Evolutionary conservation across 2,797 vertebrate genomes (phyloP), one percentile per base, ranked within the genome.

Genomic region (Cyprinodon diabolis): DNA sequence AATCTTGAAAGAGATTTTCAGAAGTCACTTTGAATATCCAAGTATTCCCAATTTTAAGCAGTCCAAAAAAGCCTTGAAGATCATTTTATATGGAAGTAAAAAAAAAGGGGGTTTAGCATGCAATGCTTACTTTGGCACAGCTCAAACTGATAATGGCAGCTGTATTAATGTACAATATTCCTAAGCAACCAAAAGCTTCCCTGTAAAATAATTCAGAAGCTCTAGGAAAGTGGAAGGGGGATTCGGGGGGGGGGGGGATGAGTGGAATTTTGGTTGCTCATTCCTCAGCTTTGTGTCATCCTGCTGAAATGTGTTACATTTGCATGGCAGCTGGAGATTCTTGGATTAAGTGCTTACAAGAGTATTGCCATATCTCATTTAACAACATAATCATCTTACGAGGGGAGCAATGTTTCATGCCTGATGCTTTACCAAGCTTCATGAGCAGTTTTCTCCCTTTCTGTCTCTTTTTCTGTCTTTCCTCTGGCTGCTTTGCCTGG

Each of bases 361-460:
- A 91, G 86, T 90, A 87, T 92, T 91, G 89, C 87, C 86, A 90
- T 89, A 92, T 95, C 93, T 94, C 91, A 93, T 93, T 95, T 94
- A 93, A 93, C 91, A 92, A 91, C 91, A 92, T 92, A 93, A 91
- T 94, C 90, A 90, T 93, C 89, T 94, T 93, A 94, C 72, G 84
- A 90, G 89, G 84, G 84, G 89, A 77, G 88, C 82, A 78, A 88
- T 82, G 91, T 91, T 90, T 93, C 85, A 91, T 93, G 89, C 82
- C 85, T 62, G 83, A 83, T 85, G 90, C 86, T 86, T 90, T 89
- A 84, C 87, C 88, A 89, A 87, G 86, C 87, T 80, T 82, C 80
- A 74, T 91, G 72, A 80, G 79, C 86, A 76, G 84, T 82, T 89
- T 86, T 75, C 79, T 79, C 82, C 70, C 55, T 47, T 47, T 14